Evolutionary conservation across 2,113 vertebrate species (phyloP).

Genomic region (Hippocampus mohnikei): DNA sequence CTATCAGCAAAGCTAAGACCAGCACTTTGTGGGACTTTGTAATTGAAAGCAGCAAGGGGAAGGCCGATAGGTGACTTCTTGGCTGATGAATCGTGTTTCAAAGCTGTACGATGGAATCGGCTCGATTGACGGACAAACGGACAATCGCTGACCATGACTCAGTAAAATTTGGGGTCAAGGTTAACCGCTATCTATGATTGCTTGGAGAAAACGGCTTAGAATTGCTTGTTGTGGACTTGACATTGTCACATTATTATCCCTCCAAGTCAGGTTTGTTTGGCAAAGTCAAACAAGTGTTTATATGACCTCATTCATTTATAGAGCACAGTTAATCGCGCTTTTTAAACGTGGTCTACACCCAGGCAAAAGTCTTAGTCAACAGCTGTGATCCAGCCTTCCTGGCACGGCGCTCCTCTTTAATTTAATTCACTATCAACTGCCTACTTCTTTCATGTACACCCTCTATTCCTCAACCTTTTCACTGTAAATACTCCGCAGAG

Average conservation of each 20-base stretch:
- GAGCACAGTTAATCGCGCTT: conserved; percentile 11
- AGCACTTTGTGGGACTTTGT: conserved; percentile 20
- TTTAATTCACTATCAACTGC: conserved; percentile 22
- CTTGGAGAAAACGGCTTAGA: not conserved
- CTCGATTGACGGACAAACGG: conserved; percentile 29
- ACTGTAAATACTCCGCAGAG: conserved; percentile 36
- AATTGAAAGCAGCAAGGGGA: conserved; percentile 29
- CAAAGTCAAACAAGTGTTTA: not conserved
- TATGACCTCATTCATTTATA: not conserved
- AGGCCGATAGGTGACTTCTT: conserved; percentile 12
- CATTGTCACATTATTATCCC: conserved; percentile 8
- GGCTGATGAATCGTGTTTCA: conserved; percentile 39
- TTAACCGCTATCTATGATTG: not conserved
- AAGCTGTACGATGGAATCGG: conserved; percentile 24
- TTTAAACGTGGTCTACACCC: conserved; percentile 6
- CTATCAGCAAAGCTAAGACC: not conserved
- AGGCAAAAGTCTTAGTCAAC: not conserved
- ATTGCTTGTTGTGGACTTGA: conserved; percentile 1
- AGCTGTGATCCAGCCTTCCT: not conserved
- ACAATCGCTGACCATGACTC: conserved; percentile 5
- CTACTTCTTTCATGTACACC: conserved; percentile 31
- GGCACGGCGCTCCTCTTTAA: conserved; percentile 15
- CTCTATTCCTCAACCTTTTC: conserved; percentile 30
- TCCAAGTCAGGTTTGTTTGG: not conserved
- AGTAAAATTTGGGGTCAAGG: not conserved